Conservation (phyloP, 2,888 invertebrate species). For the Idaea straminata region DNA sequence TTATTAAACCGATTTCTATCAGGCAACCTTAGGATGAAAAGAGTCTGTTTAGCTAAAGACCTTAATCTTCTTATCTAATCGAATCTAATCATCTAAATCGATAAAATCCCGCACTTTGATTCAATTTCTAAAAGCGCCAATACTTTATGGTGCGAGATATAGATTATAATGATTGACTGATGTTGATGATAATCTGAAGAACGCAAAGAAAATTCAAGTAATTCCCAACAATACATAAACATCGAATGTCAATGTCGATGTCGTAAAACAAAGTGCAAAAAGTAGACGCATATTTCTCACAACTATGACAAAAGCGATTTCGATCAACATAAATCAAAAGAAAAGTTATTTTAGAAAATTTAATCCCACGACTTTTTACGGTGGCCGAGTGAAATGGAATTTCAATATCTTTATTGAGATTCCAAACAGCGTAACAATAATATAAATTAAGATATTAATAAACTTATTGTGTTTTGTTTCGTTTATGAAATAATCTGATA, state of each 20-base stretch:
- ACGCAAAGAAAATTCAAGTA: neutral
- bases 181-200: neutral
- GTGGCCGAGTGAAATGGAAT: conserved; percentile 15
- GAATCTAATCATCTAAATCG: too few species aligned
- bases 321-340: conserved; percentile 21
- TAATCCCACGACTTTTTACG: conserved; percentile 38
- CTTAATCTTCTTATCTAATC: too few species aligned
- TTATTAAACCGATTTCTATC: too few species aligned
- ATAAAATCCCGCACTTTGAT: too few species aligned
- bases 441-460: neutral
- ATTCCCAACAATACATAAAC: neutral
- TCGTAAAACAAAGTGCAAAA: conserved; percentile 10
- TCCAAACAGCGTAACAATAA: conserved; percentile 1
- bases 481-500: neutral
- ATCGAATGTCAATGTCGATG: neutral
- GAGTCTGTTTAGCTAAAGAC: too few species aligned
- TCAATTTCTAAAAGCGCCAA: too few species aligned
- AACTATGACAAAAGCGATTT: conserved; percentile 19
- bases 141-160: too few species aligned
- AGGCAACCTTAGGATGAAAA: too few species aligned
- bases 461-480: neutral
- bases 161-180: neutral
- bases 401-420: conserved; percentile 11
- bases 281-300: conserved; percentile 7
- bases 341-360: conserved; percentile 34